These are phyloP conservation scores for Alitta virens DNA, from an alignment of 2,888 invertebrate species.

Conservation along the genomic window DNA sequence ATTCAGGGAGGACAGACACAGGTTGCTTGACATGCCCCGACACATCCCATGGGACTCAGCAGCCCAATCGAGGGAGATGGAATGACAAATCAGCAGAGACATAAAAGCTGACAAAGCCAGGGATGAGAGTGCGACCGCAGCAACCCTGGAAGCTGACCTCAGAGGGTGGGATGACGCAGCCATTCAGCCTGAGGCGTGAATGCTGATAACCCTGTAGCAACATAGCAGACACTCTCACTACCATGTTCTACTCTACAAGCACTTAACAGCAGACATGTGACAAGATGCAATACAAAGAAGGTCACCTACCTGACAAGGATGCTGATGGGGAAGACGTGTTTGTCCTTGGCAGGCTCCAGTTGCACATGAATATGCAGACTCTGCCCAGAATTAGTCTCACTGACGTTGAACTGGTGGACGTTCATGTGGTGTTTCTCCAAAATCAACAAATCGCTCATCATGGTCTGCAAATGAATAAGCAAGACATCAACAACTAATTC, in stretches of 20 bases:
- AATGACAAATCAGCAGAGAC: no score
- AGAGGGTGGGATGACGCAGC: no score
- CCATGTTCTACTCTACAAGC: not conserved
- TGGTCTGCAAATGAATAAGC: not conserved
- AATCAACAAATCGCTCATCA: not conserved
- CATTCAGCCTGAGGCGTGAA: no score
- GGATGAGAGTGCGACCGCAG: no score
- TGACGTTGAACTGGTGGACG: constrained; percentile 47
- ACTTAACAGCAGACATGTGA: no score
- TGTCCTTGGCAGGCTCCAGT: constrained; percentile 22
- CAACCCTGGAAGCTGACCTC: no score
- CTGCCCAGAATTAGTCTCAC: constrained; percentile 29
- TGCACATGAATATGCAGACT: constrained; percentile 38
- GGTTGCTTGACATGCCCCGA: no score
- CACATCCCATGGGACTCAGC: no score
- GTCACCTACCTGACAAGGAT: constrained; percentile 40
- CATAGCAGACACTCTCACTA: not conserved
- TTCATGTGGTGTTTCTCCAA: constrained; percentile 45
- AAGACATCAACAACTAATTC: no score
- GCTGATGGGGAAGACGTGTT: constrained; percentile 40
- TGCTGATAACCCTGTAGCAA: not conserved
- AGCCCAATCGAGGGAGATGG: no score
- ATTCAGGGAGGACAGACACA: no score
- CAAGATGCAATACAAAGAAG: not conserved
- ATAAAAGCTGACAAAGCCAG: no score